Base-by-base conservation (phyloP, 2,113 vertebrate genomes). In the Carassius gibelio region DNA sequence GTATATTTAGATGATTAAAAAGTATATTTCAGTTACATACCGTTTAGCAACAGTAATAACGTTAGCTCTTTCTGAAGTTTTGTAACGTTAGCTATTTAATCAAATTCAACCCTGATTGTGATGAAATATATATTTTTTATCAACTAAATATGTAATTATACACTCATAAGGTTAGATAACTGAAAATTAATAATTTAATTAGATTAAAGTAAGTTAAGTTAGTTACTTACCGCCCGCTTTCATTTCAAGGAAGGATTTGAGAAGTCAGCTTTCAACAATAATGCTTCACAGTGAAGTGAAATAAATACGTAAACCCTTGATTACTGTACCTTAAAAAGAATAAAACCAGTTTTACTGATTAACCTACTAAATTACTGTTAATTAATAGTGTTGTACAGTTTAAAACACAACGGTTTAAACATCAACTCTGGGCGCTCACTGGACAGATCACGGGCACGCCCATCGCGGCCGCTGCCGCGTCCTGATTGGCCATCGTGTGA, bases 141-240 rank as follows among this genome's bases (percentile, higher is more conserved):
- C 26, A 11, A 75, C 8, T 0, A 75, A 75, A 48, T 50, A 14
- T 75, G 10, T 14, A 30, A 14, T 30, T 17, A 26, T 1, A n/a
- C 4, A 52, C 1, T 75, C 30, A 50, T 19, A 1, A 72, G 15
- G 6, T 72, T 8, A 11, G 8, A 42, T 72, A 26, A 23, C 23
- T 15, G 14, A 26, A 66, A 17, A 26, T 1, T 0, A 0, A 30
- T 11, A 4, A 19, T 21, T 11, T 9, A 19, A 14, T 3, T 8
- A 36, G 26, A 36, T 55, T 55, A 26, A 76, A 36, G 38, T 23
- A 38, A 38, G 3, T 38, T 38, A 62, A 38, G 3, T 38, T 38
- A 62, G 7, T 21, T 57, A 94, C 95, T 95, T 92, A 95, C 94
- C 93, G 83, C 94, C 94, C 71, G 92, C 93, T 94, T 95, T 95